Conservation (phyloP, 30 jellyfish, hydroid and myxozoan genomes). For the Hydractinia symbiolongicarpus region DNA sequence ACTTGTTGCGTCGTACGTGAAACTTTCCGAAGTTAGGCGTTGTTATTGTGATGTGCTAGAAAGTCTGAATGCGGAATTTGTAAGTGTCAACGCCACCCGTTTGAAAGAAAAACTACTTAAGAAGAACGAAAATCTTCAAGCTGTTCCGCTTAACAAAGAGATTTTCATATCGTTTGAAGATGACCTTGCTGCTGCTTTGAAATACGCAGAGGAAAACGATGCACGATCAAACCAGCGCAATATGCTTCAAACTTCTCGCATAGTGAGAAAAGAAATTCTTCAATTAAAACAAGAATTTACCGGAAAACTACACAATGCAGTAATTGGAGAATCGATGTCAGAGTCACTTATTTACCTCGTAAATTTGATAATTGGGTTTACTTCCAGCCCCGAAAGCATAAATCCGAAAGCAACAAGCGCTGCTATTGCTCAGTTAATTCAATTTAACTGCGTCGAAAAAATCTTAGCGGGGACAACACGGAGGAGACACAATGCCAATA, state of each 20-base stretch:
- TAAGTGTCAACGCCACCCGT: background rate
- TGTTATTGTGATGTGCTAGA: background rate
- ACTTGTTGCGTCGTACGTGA: background rate
- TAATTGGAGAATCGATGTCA: background rate
- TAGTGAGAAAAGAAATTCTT: background rate
- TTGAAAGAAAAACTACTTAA: too few species aligned
- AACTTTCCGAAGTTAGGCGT: conserved; percentile 2
- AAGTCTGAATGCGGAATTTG: conserved; percentile 8
- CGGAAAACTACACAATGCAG: background rate
- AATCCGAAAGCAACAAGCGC: background rate
- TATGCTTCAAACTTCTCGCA: background rate
- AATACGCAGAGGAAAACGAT: background rate
- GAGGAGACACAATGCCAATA: background rate
- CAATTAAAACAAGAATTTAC: background rate
- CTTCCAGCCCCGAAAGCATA: background rate
- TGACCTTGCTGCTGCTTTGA: background rate
- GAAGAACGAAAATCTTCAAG: background rate
- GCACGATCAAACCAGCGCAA: background rate
- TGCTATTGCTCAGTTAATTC: background rate
- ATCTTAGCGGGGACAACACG: background rate
- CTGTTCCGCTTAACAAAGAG: conserved; percentile 1
- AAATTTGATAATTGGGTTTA: background rate
- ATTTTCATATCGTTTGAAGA: background rate
- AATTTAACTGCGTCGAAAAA: background rate
- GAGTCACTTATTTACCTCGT: background rate